Conservation (phyloP, 2,113 vertebrate genomes). For the Pedetes capensis region DNA sequence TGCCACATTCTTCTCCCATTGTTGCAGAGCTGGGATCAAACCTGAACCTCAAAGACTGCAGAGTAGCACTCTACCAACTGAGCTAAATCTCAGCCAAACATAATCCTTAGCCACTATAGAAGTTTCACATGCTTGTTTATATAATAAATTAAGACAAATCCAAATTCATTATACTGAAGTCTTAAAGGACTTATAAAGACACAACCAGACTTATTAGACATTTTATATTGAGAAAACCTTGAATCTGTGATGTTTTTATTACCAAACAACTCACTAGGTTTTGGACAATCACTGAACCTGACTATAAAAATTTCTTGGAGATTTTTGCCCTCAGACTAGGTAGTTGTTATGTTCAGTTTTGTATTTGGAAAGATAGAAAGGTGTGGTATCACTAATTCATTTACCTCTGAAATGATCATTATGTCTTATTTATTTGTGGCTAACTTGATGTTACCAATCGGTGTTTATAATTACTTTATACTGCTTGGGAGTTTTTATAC, state of each 20-base stretch:
- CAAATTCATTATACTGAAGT: background rate
- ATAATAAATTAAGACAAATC: background rate
- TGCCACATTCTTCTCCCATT: too few species aligned
- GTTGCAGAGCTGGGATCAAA: too few species aligned
- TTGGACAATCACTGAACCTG: background rate
- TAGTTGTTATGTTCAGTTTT: background rate
- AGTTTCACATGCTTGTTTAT: background rate
- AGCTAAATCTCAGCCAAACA: too few species aligned
- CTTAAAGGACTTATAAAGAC: background rate
- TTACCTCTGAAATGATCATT: background rate
- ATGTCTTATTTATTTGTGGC: background rate
- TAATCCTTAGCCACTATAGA: background rate
- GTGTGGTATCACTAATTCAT: background rate
- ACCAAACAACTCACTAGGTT: background rate
- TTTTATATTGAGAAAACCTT: background rate
- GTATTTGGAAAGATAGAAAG: background rate
- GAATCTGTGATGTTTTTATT: background rate
- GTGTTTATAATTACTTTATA: background rate
- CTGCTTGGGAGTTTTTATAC: background rate
- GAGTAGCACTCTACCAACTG: too few species aligned
- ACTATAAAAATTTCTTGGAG: background rate
- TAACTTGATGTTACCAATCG: background rate
- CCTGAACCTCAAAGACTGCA: too few species aligned
- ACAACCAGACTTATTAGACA: background rate
- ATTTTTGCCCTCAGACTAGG: background rate